phyloP scores from a whole-genome alignment of 2,113 vertebrate genomes.

The Actenoides hombroni region DNA sequence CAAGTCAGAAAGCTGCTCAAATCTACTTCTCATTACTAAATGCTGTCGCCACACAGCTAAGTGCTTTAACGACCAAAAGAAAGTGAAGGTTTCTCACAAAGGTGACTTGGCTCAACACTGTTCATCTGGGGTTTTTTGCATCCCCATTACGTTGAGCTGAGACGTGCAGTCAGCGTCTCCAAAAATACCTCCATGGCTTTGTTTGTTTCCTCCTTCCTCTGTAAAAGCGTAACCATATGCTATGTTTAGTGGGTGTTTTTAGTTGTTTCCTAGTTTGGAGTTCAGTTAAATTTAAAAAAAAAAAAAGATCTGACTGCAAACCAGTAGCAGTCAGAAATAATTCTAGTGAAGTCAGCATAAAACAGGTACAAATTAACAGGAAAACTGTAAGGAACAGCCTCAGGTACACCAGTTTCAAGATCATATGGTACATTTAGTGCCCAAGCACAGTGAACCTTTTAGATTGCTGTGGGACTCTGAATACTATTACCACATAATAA shows the following conservation, averaged over 20 bases:
- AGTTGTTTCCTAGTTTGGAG: conserved; percentile 17
- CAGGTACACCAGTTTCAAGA: background rate
- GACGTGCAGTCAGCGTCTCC: background rate
- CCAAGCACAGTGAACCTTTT: background rate
- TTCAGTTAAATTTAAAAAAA: background rate
- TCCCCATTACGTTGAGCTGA: background rate
- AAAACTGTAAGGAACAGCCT: background rate
- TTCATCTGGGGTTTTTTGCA: background rate
- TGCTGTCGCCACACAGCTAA: background rate
- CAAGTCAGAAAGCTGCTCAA: background rate
- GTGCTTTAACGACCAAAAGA: background rate
- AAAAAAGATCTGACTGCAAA: background rate
- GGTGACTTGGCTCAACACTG: background rate
- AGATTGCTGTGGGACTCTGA: background rate
- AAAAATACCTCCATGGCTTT: conserved; percentile 33
- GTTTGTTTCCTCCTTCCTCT: conserved; percentile 14
- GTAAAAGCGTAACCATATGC: background rate
- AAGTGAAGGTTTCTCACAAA: background rate
- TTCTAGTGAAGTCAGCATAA: conserved; percentile 22
- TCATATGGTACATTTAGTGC: background rate
- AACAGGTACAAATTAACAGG: background rate
- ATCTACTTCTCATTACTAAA: background rate
- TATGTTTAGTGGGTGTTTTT: conserved; percentile 19
- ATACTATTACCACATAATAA: background rate
- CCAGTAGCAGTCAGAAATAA: background rate